Evolutionary conservation across 2,797 vertebrate genomes (phyloP).

Genomic region (Atherinosoma microstoma): DNA sequence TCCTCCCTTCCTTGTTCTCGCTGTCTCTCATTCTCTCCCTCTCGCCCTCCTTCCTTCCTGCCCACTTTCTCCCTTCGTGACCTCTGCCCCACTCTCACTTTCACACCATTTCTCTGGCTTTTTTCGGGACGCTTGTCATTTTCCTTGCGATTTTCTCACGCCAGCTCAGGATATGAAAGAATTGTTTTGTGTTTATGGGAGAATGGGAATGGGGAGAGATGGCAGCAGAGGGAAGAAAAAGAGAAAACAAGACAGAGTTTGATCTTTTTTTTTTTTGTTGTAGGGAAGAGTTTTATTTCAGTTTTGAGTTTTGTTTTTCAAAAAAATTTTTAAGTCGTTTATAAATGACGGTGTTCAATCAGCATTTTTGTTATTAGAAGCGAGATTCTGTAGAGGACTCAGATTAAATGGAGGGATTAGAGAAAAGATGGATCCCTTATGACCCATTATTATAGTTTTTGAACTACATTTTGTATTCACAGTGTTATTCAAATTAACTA

Average conservation of each 20-base stretch:
- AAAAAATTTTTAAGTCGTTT: not conserved
- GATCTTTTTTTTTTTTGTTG: constrained; percentile 11
- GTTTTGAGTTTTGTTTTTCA: constrained; percentile 19
- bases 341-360: not conserved
- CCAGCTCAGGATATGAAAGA: constrained; percentile 67
- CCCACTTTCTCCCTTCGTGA: constrained; percentile 58
- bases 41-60: constrained; percentile 66
- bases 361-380: not conserved
- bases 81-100: constrained; percentile 65
- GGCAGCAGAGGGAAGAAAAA: constrained; percentile 29
- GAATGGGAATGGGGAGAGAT: constrained; percentile 33
- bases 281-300: constrained; percentile 21
- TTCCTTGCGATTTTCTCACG: constrained; percentile 74
- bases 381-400: not conserved
- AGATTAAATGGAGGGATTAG: not conserved
- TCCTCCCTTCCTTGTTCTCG: constrained; percentile 58
- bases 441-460: not conserved
- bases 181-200: constrained; percentile 67
- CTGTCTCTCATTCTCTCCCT: constrained; percentile 28
- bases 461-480: not conserved
- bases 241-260: constrained; percentile 17
- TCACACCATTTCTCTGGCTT: constrained; percentile 60
- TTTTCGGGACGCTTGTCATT: constrained; percentile 62
- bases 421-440: not conserved
- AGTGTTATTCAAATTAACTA: not conserved